These are phyloP conservation scores for Climacteris rufus DNA, from an alignment of 2,113 vertebrate species.

Conservation along the genomic window DNA sequence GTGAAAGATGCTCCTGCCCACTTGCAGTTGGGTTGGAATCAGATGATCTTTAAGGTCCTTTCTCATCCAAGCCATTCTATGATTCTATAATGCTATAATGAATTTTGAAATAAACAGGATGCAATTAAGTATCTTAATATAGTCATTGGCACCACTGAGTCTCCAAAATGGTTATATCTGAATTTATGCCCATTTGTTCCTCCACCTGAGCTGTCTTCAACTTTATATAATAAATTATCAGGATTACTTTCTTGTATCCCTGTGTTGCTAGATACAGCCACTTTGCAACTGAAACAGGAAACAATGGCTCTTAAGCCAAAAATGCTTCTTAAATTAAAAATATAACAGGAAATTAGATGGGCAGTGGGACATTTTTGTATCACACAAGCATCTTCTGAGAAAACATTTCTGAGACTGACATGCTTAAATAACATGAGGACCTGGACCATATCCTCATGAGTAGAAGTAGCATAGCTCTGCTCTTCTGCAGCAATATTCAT, in stretches of 20 bases:
- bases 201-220: not conserved
- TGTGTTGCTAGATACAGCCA: not conserved
- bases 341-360: not conserved
- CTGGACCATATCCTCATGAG: not conserved
- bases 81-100: not conserved
- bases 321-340: not conserved
- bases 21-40: not conserved
- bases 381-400: not conserved
- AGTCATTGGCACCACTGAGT: fast-evolving
- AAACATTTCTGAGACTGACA: not conserved
- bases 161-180: not conserved
- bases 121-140: not conserved
- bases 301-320: not conserved
- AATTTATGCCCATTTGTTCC: not conserved
- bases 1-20: not conserved
- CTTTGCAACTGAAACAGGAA: not conserved
- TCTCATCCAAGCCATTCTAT: not conserved
- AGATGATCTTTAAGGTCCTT: not conserved
- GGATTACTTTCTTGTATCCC: not conserved
- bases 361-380: not conserved
- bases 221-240: not conserved
- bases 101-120: not conserved
- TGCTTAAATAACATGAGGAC: not conserved
- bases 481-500: not conserved
- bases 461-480: not conserved